Conservation (phyloP, 2,797 vertebrate species). For the Propithecus deckenii region DNA sequence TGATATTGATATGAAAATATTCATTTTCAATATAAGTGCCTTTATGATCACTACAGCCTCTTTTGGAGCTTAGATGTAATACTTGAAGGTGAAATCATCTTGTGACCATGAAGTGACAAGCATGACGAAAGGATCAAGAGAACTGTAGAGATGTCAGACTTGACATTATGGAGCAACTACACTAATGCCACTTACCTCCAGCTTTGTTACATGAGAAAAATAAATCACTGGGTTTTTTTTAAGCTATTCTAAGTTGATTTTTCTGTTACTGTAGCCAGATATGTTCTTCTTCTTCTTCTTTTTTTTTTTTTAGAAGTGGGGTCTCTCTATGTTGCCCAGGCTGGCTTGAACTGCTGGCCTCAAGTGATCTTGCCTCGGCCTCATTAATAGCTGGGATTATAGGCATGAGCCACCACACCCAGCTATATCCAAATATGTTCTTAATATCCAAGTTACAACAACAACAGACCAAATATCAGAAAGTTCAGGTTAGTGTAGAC, state of each 20-base stretch:
- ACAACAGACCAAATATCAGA: constrained; percentile 69
- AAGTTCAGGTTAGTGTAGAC: constrained; percentile 88
- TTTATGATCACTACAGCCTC: background rate
- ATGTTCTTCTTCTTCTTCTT: too few species aligned
- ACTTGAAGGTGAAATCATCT: background rate
- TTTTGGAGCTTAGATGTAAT: background rate
- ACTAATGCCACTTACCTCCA: background rate
- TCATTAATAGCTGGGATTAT: background rate
- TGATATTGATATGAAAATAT: background rate
- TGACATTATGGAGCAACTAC: background rate
- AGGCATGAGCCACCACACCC: background rate
- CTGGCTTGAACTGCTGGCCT: background rate
- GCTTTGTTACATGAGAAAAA: background rate
- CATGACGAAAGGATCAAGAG: background rate
- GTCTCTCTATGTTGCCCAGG: background rate
- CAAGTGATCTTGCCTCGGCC: background rate
- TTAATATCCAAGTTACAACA: background rate
- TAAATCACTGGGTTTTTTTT: background rate
- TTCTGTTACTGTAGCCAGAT: background rate
- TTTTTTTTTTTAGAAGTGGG: background rate
- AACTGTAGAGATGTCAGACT: background rate
- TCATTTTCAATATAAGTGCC: background rate
- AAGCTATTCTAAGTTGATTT: background rate
- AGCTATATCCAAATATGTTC: background rate
- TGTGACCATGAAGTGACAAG: background rate